Evolutionary conservation across 2,888 invertebrate species (phyloP).

Genomic region (Lapara coniferarum): DNA sequence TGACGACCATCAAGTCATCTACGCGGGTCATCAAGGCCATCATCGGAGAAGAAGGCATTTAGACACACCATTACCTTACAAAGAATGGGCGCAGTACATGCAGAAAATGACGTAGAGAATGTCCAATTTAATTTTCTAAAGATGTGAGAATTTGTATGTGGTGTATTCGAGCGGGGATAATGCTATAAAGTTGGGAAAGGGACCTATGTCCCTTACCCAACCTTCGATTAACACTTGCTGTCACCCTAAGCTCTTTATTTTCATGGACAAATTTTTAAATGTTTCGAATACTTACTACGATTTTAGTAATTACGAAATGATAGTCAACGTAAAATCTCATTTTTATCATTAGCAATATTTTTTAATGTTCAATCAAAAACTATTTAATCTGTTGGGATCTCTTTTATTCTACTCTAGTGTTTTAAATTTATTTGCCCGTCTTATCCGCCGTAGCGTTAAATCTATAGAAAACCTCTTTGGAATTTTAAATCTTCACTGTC

Average conservation of each 20-base stretch:
- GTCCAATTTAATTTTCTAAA: not conserved
- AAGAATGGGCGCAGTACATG: constrained; percentile 73
- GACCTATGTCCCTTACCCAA: not conserved
- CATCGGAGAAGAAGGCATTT: constrained; percentile 78
- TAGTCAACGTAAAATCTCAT: not conserved
- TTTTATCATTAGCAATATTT: not conserved
- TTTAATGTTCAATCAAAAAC: not conserved
- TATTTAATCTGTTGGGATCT: not conserved
- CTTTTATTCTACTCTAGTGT: no score
- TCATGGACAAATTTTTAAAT: not conserved
- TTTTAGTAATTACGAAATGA: not conserved
- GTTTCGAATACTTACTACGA: no score
- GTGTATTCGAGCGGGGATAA: not conserved
- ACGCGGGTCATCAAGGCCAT: constrained; percentile 85
- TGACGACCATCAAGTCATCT: constrained; percentile 84
- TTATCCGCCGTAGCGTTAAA: no score
- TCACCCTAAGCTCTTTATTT: constrained; percentile 3
- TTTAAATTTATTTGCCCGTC: no score
- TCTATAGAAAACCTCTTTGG: no score
- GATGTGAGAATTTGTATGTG: not conserved
- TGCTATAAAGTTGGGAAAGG: no score
- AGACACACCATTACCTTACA: constrained; percentile 75
- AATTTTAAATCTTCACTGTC: no score
- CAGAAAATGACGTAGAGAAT: constrained; percentile 37
- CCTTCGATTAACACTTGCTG: constrained; percentile 7